Evolutionary conservation across 2,888 invertebrate species (phyloP).

Genomic region (Scelioninae gen. 1): DNA sequence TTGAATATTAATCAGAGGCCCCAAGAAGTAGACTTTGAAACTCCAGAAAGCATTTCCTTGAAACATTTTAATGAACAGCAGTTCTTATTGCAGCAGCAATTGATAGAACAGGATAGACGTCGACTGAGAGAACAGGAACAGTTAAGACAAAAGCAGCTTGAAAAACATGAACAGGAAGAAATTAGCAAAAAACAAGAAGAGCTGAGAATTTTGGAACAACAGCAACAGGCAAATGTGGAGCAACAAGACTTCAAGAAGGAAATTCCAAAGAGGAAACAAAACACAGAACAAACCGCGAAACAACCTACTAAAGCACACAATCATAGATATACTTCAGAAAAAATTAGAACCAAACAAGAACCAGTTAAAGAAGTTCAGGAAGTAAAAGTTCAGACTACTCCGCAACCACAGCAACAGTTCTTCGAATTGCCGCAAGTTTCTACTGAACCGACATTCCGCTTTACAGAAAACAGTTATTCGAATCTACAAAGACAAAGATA

Average conservation of each 20-base stretch:
- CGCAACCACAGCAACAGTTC: slow-evolving; percentile 34
- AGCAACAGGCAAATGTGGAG: slow-evolving; percentile 64
- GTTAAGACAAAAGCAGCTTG: slow-evolving; percentile 77
- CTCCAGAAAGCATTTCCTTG: slow-evolving; percentile 81
- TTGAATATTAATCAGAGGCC: slow-evolving; percentile 75
- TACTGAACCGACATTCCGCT: slow-evolving; percentile 66
- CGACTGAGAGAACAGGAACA: slow-evolving; percentile 79
- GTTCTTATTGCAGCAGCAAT: slow-evolving; percentile 80
- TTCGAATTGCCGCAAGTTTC: slow-evolving; percentile 62
- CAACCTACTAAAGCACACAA: slow-evolving; percentile 29
- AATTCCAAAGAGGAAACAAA: slow-evolving; percentile 53
- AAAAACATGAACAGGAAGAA: slow-evolving; percentile 77
- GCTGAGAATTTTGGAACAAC: slow-evolving; percentile 73
- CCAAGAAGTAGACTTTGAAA: slow-evolving; percentile 77
- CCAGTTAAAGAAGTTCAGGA: slow-evolving; percentile 23
- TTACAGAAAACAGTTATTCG: slow-evolving; percentile 41
- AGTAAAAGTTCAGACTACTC: slow-evolving; percentile 27
- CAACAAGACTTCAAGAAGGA: slow-evolving; percentile 61
- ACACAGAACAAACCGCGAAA: slow-evolving; percentile 27
- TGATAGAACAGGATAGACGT: slow-evolving; percentile 80
- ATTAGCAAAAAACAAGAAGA: slow-evolving; percentile 77
- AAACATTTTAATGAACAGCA: slow-evolving; percentile 83
- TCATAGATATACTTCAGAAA: slow-evolving; percentile 55
- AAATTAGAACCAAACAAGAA: slow-evolving; percentile 49
- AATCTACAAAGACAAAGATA: slow-evolving; percentile 58